Base-by-base conservation (phyloP, 2,113 vertebrate species). In the Psittacula cyanocephala region DNA sequence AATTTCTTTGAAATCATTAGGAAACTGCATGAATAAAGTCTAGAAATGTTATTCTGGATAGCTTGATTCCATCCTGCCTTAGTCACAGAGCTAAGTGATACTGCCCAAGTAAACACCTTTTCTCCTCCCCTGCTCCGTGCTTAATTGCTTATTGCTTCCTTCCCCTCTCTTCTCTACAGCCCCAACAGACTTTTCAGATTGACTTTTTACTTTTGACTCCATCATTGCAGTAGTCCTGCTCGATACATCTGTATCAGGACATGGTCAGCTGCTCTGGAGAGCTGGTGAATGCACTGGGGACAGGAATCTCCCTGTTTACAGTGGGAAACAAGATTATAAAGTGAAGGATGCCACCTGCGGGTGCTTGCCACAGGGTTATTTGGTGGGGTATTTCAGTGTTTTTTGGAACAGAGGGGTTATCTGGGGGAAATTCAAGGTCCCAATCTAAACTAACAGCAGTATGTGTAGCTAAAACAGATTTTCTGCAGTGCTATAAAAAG, bases 311-410 rank as follows among this genome's bases (percentile, higher is more conserved):
- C 41, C 29, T 60, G 53, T 17, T 78, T 9, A 71, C 14, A 64
- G 27, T 11, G 15, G 22, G 62, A 86, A 46, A 70, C 89, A 68
- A 50, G 28, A 37, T 35, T 8, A 33, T 22, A 2, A 70, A 46
- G 35, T 33, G 20, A 80, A 86, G 28, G 33, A 64, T 76, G 43
- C 2, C 11, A 50, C 43, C 13, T 20, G 24, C 27, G 33, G 18
- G 24, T 52, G 11, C 33, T 60, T 69, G 39, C 46, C 7, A 3
- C 35, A 77, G 33, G 28, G 29, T 43, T 53, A 74, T 7, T 24
- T 69, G 19, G n/a, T 9, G 13, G 31, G 17, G 17, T 0, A 2
- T 39, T 68, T 6, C 8, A 11, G 55, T 41, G 68, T 1, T 15
- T 88, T 64, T 74, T 68, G 29, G 16, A 63, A 25, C 4, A 31